Conservation (phyloP, 2,113 vertebrate species). For the Hippocampus zosterae region DNA sequence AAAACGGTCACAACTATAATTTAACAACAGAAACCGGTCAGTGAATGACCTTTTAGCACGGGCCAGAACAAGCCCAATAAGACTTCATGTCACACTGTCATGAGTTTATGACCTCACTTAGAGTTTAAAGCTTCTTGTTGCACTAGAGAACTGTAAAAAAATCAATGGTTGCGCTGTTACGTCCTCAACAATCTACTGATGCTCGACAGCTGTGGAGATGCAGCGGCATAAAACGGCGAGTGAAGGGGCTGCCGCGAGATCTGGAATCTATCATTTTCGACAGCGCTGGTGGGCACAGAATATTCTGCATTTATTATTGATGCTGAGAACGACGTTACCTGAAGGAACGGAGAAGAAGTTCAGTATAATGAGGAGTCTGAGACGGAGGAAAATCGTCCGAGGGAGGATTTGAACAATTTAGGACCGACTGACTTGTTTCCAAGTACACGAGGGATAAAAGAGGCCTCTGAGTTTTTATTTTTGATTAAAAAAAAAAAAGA, state of each 20-base stretch:
- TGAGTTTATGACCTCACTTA: not conserved
- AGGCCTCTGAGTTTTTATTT: too few species aligned
- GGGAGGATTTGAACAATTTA: not conserved
- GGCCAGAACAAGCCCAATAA: not conserved
- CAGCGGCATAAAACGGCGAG: constrained; percentile 29
- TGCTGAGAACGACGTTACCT: constrained; percentile 51
- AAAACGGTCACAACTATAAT: not conserved
- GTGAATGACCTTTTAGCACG: not conserved
- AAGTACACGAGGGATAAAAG: not conserved
- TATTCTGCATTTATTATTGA: constrained; percentile 61
- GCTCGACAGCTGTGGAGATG: not conserved
- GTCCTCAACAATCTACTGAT: not conserved
- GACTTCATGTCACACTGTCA: not conserved
- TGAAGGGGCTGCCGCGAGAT: constrained; percentile 21
- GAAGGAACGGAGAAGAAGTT: constrained; percentile 35
- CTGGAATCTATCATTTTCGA: constrained; percentile 64
- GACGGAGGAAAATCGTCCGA: not conserved
- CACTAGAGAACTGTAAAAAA: not conserved
- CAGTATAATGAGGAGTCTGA: constrained; percentile 18
- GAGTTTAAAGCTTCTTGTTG: not conserved
- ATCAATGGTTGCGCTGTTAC: not conserved
- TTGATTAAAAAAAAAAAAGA: too few species aligned
- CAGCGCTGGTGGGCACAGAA: constrained; percentile 42
- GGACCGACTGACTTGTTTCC: not conserved
- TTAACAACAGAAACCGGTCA: not conserved